Evolutionary conservation across 2,888 invertebrate genomes (phyloP).

Genomic region (Ochropleura leucogaster): DNA sequence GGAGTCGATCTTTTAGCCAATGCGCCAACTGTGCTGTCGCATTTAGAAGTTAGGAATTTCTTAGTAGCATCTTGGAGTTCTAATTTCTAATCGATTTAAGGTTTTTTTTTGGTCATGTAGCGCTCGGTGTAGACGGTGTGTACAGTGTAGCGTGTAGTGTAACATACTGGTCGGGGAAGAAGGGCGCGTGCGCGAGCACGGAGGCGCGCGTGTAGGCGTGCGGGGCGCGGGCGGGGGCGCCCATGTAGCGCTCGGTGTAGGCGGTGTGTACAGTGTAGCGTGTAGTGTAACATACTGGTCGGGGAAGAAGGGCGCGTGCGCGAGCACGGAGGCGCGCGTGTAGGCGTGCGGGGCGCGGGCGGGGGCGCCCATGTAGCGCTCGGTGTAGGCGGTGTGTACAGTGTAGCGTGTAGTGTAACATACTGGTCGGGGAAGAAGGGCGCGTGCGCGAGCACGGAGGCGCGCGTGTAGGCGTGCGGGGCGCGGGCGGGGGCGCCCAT

Average conservation of each 20-base stretch:
- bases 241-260: conserved; percentile 99
- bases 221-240: conserved; percentile 80
- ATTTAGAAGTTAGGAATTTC: no score
- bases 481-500: conserved; percentile 91
- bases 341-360: conserved; percentile 92
- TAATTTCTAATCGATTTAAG: no score
- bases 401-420: conserved; percentile 91
- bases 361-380: conserved; percentile 96
- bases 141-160: conserved; percentile 90
- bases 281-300: conserved; percentile 92
- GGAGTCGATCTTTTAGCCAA: no score
- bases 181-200: conserved; percentile 93
- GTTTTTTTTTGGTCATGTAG: background rate
- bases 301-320: conserved; percentile 94
- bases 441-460: conserved; percentile 93
- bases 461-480: conserved; percentile 95
- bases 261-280: background rate
- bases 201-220: conserved; percentile 97
- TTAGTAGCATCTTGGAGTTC: no score
- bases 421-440: conserved; percentile 96
- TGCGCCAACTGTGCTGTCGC: no score
- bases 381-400: conserved; percentile 95
- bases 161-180: conserved; percentile 97
- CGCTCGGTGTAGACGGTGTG: conserved; percentile 93
- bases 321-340: conserved; percentile 96